Base-by-base conservation (phyloP, 2,113 vertebrate genomes). In the Proterorhinus semilunaris region DNA sequence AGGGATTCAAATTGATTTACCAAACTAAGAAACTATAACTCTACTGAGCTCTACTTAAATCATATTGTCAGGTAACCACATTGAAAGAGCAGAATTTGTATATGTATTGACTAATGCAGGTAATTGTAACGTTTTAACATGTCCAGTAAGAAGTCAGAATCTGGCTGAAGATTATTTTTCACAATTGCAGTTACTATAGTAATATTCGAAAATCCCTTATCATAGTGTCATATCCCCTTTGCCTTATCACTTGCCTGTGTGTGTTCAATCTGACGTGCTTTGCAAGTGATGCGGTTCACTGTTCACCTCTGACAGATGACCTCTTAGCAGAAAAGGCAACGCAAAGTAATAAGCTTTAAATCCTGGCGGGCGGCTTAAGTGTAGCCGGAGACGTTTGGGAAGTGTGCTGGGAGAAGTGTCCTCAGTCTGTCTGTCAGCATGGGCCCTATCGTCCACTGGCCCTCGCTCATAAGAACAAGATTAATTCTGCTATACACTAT, bases 341-440 rank as follows among this genome's bases (percentile, higher is more conserved):
- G 86, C 82, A 84, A 75, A 89, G 75, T 83, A 87, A 86, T 90
- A 88, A 88, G 85, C 86, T 82, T 69, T 83, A 90, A 92, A 91
- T 91, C 90, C 87, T 69, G 5, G 61, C 52, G 58, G 62, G 62
- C 67, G 82, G 91, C 87, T 92, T 91, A 92, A 81, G 86, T 90
- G 91, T 90, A 91, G 88, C 78, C 86, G 78, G 90, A 92, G 90
- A 90, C 71, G 76, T 81, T 76, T 72, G 85, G 85, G 88, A 90
- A 89, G 86, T 88, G 73, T 73, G 78, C 83, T 16, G 82, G 7
- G 54, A 16, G 71, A 80, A 75, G 78, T 77, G 81, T 84, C 81
- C 85, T 76, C 74, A 1, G 73, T 17, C 2, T 62, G 70, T 91
- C 91, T 90, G 87, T 91, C 88, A 90, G 73, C 86, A 7, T 79